phyloP scores from a whole-genome alignment of 2,888 invertebrate species.

The Troides oblongomaculatus region DNA sequence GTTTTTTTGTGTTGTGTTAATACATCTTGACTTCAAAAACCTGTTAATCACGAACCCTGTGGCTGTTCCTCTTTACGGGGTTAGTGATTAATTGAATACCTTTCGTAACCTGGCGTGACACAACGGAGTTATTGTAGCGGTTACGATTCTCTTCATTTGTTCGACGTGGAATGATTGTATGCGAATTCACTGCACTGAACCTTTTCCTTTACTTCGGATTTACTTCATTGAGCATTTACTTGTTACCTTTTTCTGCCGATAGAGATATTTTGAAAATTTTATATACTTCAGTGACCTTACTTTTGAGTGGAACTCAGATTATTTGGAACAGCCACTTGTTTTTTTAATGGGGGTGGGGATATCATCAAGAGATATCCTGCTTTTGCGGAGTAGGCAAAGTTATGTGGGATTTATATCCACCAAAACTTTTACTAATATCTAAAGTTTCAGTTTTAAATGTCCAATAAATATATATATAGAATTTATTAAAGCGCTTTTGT shows the following conservation, averaged over 20 bases:
- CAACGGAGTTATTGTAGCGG: constrained; percentile 30
- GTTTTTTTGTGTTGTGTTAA: no score
- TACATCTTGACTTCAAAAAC: neutral
- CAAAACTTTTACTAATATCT: no score
- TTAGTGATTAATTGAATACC: constrained; percentile 37
- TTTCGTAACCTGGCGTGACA: constrained; percentile 35
- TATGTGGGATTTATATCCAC: no score
- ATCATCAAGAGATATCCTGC: no score
- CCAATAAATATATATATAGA: no score
- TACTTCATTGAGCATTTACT: constrained; percentile 11
- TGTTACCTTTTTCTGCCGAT: neutral
- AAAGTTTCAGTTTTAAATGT: no score
- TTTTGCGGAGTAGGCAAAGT: no score
- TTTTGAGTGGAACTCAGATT: no score
- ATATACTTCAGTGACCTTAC: no score
- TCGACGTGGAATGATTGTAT: constrained; percentile 22
- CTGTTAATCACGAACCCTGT: constrained; percentile 1
- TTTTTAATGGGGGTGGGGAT: no score
- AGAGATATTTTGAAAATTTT: neutral
- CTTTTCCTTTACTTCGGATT: constrained; percentile 15
- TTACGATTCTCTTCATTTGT: constrained; percentile 14
- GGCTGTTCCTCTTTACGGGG: constrained; percentile 18
- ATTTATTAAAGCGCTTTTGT: no score
- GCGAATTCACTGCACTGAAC: constrained; percentile 16
- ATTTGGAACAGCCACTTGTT: no score